These are phyloP conservation scores for cat (Felis catus) DNA, from an alignment of 2,113 vertebrate genomes.

Conservation along the genomic window F.catus_Fca126_mat1.0 CM031419.1:100124501-100125000, in stretches of 20 bases:
- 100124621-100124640: not conserved
- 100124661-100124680: not conserved
- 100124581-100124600: not conserved
- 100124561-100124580: not conserved
- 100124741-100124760: not conserved
- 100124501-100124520: not conserved
- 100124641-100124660: not conserved
- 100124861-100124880: not conserved
- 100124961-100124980: not conserved
- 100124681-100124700: not conserved
- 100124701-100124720: not conserved
- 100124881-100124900: not conserved
- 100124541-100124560: not conserved
- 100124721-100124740: not conserved
- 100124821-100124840: not conserved
- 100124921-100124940: not conserved
- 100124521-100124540: not conserved
- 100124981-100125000: not conserved
- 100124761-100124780: not conserved
- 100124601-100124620: not conserved
- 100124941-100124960: not conserved
- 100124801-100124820: not conserved
- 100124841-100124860: not conserved
- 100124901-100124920: not conserved
- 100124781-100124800: not conserved